Evolutionary conservation across 1,140 invertebrate genomes (phyloP), one percentile per base, ranked within the genome.

Genomic region (Drosophila lowei): DNA sequence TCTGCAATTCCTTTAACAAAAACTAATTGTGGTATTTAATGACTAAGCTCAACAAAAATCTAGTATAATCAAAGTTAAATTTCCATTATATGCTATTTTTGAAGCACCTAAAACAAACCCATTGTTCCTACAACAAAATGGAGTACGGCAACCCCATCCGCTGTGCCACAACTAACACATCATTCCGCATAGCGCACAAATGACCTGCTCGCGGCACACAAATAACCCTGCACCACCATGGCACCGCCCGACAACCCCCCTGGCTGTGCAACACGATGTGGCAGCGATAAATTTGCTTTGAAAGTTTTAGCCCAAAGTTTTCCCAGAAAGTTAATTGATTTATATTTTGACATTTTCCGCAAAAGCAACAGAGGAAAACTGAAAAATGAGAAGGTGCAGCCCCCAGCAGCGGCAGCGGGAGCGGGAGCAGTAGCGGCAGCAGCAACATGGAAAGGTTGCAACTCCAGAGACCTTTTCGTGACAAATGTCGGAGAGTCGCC

Each of bases 271-370:
- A 42, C 57, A 66, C 61, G 54, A 44, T 43, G 53, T 62, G 50
- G 59, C 73, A 49, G 42, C 59, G 44, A 68, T 63, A 59, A 64
- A 79, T 77, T 79, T 59, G 72, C 59, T 79, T 52, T 49, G 46
- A 74, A 77, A 77, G 59, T 80, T 81, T 64, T 58, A 60, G 21
- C 48, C 30, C 34, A 63, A 79, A 86, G 46, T 66, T 77, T 68
- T 83, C 52, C 67, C 60, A 61, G 79, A 75, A 86, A 85, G 58
- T 85, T 85, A 85, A 85, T 85, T 85, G 81, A 85, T 85, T 85
- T 85, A 85, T 85, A 75, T 86, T 85, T 85, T 85, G 77, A 75
- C 81, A 81, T 85, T 85, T 86, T 77, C 25, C 63, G 54, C 53
- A 53, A 71, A 65, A 77, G 43, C 13, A n/a, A 62, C 60, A 52